Percentiles rank a stretch among this genome's conserved stretches.
phyloP scores from a whole-genome alignment of 2,888 invertebrate genomes.

The Tenthredo scrophulariae region DNA sequence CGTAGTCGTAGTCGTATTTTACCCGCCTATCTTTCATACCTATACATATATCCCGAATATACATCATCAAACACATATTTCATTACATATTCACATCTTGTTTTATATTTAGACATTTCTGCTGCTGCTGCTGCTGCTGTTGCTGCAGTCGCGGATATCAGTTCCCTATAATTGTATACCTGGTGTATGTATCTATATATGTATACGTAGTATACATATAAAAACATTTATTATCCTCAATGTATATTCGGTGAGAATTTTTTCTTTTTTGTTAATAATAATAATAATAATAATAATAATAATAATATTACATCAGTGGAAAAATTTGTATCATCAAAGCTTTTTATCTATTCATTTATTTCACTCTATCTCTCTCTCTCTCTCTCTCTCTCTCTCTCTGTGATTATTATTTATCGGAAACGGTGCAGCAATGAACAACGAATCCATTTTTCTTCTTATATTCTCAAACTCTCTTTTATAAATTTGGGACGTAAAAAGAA shows the following conservation, averaged over 20 bases:
- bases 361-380: no score
- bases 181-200: not conserved
- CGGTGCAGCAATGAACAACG: no score
- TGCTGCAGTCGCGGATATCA: not conserved
- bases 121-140: constrained; percentile 3
- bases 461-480: no score
- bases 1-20: not conserved
- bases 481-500: no score
- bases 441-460: no score
- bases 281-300: no score
- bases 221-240: not conserved
- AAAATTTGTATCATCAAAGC: no score
- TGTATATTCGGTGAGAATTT: not conserved
- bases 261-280: no score
- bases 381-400: no score
- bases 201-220: not conserved
- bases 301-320: no score
- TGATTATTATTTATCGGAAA: no score
- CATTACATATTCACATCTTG: not conserved
- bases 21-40: not conserved
- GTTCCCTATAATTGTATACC: not conserved
- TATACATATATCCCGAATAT: not conserved
- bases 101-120: constrained; percentile 27
- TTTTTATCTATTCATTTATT: no score
- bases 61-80: constrained; percentile 29